Conservation (phyloP, 2,797 vertebrate species). For the Epinephelus malabaricus region DNA sequence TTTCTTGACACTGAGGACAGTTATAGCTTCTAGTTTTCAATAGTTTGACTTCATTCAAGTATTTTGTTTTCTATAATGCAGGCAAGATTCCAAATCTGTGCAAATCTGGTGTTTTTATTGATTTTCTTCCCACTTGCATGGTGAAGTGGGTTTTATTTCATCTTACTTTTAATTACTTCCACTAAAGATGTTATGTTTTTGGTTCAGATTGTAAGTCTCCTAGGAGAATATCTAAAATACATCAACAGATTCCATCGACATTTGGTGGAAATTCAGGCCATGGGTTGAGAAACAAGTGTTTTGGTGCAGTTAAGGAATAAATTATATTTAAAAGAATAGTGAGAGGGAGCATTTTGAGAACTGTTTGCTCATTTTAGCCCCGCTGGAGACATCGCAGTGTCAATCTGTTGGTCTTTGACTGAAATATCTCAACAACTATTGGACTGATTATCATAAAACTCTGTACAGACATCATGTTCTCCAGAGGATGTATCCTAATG, state of each 20-base stretch:
- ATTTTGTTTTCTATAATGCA: conserved; percentile 29
- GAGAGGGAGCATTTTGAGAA: neutral
- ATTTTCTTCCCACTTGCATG: conserved; percentile 43
- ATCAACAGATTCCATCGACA: conserved; percentile 5
- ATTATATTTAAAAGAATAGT: neutral
- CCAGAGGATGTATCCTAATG: neutral
- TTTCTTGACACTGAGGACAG: conserved; percentile 11
- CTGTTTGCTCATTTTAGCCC: neutral
- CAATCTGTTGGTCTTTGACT: neutral
- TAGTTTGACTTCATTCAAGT: conserved; percentile 30
- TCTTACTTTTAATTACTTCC: conserved; percentile 48
- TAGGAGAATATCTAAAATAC: conserved; percentile 8
- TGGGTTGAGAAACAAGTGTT: neutral
- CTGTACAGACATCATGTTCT: neutral
- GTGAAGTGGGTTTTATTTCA: conserved; percentile 50
- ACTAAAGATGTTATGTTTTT: conserved; percentile 12
- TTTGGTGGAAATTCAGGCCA: neutral
- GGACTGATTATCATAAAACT: neutral
- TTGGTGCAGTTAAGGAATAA: neutral
- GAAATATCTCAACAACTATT: neutral
- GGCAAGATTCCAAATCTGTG: conserved; percentile 46
- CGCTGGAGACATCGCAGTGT: neutral
- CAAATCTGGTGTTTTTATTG: conserved; percentile 49
- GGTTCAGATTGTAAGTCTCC: conserved; percentile 6
- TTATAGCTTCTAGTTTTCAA: conserved; percentile 11